A percentile compares a stretch with the other conserved stretches of the same genome.
These are phyloP conservation scores for Nesoenas mayeri DNA, from an alignment of 2,113 vertebrate species.

Conservation along the genomic window DNA sequence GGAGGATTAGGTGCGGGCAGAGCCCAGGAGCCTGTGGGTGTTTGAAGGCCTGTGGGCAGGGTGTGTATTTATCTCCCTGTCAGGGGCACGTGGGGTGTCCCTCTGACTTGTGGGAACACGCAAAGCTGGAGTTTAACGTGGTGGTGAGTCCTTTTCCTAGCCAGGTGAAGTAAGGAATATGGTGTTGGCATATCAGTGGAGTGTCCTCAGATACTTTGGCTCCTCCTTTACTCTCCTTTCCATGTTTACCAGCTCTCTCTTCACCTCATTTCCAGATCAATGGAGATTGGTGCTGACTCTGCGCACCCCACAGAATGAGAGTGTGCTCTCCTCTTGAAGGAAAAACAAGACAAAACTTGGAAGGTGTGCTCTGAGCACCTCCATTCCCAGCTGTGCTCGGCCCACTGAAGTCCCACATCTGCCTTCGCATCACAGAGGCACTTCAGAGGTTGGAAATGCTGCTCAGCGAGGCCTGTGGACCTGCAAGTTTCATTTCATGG, in stretches of 20 bases:
- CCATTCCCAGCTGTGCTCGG: not conserved
- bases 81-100: conserved; percentile 18
- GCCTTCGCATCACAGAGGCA: not conserved
- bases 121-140: not conserved
- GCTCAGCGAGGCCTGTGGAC: not conserved
- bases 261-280: not conserved
- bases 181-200: not conserved
- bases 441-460: not conserved
- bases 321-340: fast-evolving
- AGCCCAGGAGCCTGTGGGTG: conserved; percentile 14
- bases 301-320: not conserved
- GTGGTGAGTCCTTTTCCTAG: not conserved
- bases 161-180: not conserved
- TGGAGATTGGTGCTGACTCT: not conserved
- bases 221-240: not conserved
- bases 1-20: conserved; percentile 49
- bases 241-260: not conserved
- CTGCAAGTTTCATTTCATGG: not conserved
- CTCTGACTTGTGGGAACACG: conserved; percentile 62
- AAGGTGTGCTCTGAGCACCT: not conserved
- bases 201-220: not conserved
- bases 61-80: conserved; percentile 35
- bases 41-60: conserved; percentile 61
- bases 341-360: not conserved
- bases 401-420: not conserved